Percentiles rank a stretch among this genome's conserved stretches.
These are phyloP conservation scores for Eumaeus atala DNA, from an alignment of 1,140 invertebrate genomes.

Conservation along the genomic window DNA sequence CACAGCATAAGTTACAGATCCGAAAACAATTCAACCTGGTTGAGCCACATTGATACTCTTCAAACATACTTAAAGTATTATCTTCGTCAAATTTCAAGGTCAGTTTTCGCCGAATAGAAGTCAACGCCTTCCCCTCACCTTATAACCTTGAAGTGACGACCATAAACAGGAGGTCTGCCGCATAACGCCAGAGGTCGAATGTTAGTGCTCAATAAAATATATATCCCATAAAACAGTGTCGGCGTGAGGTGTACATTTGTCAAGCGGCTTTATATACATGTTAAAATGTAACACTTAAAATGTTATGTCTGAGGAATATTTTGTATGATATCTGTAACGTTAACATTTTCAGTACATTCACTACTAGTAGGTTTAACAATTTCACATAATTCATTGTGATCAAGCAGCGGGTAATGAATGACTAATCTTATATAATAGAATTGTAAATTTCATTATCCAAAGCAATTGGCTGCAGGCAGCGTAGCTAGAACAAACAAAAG, in stretches of 20 bases:
- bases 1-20: neutral
- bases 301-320: no score
- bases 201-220: slow-evolving; percentile 2
- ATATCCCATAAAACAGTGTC: slow-evolving; percentile 2
- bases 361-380: no score
- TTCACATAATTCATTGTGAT: no score
- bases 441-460: no score
- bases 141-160: neutral
- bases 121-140: neutral
- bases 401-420: no score
- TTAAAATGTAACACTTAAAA: neutral
- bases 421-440: no score
- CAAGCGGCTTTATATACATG: neutral
- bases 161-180: neutral
- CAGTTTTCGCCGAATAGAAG: neutral
- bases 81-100: neutral
- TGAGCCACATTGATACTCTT: neutral
- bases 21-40: neutral
- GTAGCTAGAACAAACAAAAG: no score
- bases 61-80: neutral
- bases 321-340: no score
- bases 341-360: no score
- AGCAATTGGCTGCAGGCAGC: no score
- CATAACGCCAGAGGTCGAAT: neutral
- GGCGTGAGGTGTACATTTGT: neutral